These are phyloP conservation scores for Philonicus albiceps DNA, from an alignment of 2,888 invertebrate genomes.

Conservation along the genomic window DNA sequence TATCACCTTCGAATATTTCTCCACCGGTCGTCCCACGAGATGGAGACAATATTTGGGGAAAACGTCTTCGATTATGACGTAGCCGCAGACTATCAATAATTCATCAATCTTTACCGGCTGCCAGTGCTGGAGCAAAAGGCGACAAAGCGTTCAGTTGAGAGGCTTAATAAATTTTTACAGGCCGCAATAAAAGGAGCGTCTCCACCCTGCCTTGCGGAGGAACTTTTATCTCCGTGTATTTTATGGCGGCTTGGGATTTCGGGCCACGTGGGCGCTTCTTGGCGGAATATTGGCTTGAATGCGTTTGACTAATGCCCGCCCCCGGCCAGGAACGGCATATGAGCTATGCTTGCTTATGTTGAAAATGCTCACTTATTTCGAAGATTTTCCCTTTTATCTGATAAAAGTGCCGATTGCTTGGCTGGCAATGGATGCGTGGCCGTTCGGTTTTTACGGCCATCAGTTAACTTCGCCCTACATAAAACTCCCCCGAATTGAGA, in stretches of 20 bases:
- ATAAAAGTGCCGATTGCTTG: background rate
- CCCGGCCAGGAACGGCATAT: background rate
- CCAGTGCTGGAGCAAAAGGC: background rate
- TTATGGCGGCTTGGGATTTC: conserved; percentile 24
- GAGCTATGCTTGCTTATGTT: background rate
- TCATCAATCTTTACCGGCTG: conserved; percentile 30
- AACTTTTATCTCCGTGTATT: conserved; percentile 31
- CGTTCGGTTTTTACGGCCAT: conserved; percentile 20
- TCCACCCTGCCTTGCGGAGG: background rate
- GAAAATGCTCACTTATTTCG: background rate
- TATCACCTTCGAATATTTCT: background rate
- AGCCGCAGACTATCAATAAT: conserved; percentile 32
- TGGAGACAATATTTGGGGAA: background rate
- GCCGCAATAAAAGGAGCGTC: conserved; percentile 24
- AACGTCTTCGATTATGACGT: conserved; percentile 23
- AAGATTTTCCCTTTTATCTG: conserved; percentile 31
- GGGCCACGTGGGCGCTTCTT: conserved; percentile 4
- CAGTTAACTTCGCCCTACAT: conserved; percentile 7
- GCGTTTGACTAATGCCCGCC: background rate
- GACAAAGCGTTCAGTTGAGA: conserved; percentile 34
- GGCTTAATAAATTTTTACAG: conserved; percentile 41
- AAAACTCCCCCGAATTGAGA: conserved; percentile 23
- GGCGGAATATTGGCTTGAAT: background rate
- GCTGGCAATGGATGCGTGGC: background rate
- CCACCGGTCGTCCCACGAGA: background rate